Evolutionary conservation across 1,140 invertebrate species (phyloP).

Genomic region (Zaprionus davidi): DNA sequence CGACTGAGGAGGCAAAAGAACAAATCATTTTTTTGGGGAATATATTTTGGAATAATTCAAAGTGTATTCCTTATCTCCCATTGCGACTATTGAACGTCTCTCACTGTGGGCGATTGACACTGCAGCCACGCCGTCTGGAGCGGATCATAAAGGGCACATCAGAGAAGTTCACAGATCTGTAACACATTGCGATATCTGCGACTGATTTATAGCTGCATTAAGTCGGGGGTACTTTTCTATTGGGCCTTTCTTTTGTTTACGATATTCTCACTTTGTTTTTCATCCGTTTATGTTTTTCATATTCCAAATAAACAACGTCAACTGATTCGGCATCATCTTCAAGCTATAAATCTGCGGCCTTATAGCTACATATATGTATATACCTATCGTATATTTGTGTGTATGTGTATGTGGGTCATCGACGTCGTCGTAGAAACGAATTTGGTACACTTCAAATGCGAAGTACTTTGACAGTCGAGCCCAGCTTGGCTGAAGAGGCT

Average conservation of each 20-base stretch:
- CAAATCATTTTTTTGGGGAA: neutral
- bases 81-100: constrained; percentile 22
- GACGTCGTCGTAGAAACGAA: constrained; percentile 36
- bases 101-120: neutral
- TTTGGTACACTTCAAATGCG: constrained; percentile 12
- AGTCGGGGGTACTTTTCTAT: constrained; percentile 8
- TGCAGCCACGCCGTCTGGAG: constrained; percentile 26
- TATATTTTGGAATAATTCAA: constrained; percentile 1
- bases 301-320: constrained; percentile 71
- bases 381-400: neutral
- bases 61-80: constrained; percentile 7
- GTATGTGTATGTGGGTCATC: constrained; percentile 68
- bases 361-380: constrained; percentile 2
- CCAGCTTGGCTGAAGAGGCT: neutral
- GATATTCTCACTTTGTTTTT: constrained; percentile 35
- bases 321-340: constrained; percentile 54
- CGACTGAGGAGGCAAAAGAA: neutral
- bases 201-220: constrained; percentile 32
- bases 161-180: neutral
- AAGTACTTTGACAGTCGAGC: neutral
- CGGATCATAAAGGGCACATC: constrained; percentile 1
- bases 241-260: constrained; percentile 38
- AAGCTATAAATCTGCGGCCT: constrained; percentile 17
- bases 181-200: neutral
- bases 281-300: constrained; percentile 52